Percentiles rank a stretch among this genome's conserved stretches.
Conservation (phyloP, 2,797 vertebrate species). For the Xenopus petersii region DNA sequence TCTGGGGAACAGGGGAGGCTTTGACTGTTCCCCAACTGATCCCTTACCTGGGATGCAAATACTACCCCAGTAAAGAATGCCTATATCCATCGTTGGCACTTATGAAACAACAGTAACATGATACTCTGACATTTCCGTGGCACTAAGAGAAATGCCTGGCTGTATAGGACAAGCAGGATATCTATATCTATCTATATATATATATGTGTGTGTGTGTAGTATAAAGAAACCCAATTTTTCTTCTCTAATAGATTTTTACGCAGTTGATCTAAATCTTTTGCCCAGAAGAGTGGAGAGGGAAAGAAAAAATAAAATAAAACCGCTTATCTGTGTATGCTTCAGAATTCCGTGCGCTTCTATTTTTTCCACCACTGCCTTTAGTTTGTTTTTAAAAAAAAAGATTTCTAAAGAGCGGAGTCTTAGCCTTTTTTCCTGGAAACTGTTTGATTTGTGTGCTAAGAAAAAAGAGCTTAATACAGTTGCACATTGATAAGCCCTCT, state of each 20-base stretch:
- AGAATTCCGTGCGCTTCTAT: conserved; percentile 57
- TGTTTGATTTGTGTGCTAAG: conserved; percentile 63
- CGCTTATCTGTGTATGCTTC: conserved; percentile 69
- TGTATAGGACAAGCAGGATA: background rate
- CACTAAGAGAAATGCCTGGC: background rate
- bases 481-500: conserved; percentile 68
- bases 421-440: conserved; percentile 57
- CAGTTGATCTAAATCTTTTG: background rate
- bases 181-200: background rate
- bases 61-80: too few species aligned
- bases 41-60: too few species aligned
- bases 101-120: too few species aligned
- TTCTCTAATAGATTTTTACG: background rate
- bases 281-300: background rate
- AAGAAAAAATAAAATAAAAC: conserved; percentile 30
- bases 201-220: background rate
- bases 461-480: conserved; percentile 66
- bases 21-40: too few species aligned
- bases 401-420: conserved; percentile 20
- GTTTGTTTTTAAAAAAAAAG: too few species aligned
- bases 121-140: background rate
- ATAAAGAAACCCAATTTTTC: conserved; percentile 1
- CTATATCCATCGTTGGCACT: too few species aligned
- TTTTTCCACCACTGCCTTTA: conserved; percentile 59
- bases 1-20: accelerated